Evolutionary conservation across 2,797 vertebrate species (phyloP), one percentile per base, ranked within the genome.

Genomic region (Geotrypetes seraphini): DNA sequence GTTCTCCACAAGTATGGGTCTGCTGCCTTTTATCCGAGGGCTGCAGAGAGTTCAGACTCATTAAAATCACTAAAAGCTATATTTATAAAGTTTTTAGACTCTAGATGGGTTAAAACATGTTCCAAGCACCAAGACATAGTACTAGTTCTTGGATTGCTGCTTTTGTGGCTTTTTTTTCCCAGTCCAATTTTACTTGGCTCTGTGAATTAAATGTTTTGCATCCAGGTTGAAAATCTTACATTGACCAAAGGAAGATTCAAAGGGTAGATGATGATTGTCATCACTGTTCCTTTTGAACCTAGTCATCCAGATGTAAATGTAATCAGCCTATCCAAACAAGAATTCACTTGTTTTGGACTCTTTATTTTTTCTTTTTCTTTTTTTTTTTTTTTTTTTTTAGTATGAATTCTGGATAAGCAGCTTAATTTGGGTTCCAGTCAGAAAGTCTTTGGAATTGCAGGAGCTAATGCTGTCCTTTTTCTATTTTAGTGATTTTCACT

Each of bases 11-110:
- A 66, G 55, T 61, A 50, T 58, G n/a, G 60, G 47, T 60, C 67
- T 69, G 59, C 50, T 66, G 64, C 45, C 63, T 43, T 39, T 64
- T 66, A 72, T 40, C 64, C 47, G 53, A 63, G 63, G 28, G 65
- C 70, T 65, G 31, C 29, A 65, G 34, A 63, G 57, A 53, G 46
- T 67, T 49, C 63, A 55, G 54, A 45, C 56, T 60, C 48, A 41
- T 53, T 55, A 60, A 55, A 45, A 48, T 35, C 17, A 9, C 1
- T 12, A 53, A 21, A 45, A 66, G 60, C 51, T 55, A n/a, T n/a
- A n/a, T n/a, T n/a, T n/a, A n/a, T n/a, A n/a, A n/a, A n/a, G n/a
- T 61, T 46, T 29, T 46, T 36, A 7, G 20, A 27, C 48, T 18
- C 34, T 45, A 26, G 36, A 33, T 29, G 47, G 67, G 56, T 37